These are phyloP conservation scores for Cheirogaleus medius DNA, from an alignment of 2,113 vertebrate genomes.

Conservation along the genomic window DNA sequence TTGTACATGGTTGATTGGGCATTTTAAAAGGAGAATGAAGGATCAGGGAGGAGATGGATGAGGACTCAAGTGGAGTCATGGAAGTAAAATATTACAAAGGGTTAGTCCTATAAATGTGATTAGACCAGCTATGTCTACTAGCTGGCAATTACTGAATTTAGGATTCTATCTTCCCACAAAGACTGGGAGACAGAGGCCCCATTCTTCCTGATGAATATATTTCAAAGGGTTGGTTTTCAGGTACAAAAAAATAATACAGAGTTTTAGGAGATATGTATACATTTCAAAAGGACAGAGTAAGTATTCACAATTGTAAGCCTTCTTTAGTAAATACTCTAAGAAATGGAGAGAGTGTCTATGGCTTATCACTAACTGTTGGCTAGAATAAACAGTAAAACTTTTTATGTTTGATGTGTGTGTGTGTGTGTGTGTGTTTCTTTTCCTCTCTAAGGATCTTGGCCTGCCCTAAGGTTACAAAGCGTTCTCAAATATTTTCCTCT, in stretches of 20 bases:
- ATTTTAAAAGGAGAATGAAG: background rate
- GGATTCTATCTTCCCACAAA: background rate
- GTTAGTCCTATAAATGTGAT: background rate
- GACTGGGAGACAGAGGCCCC: too few species aligned
- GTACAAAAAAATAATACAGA: too few species aligned
- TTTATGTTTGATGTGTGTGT: background rate
- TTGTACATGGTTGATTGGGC: background rate
- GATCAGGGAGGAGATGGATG: background rate
- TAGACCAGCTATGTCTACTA: background rate
- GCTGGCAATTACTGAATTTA: background rate
- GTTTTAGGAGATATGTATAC: background rate
- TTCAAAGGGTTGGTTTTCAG: background rate
- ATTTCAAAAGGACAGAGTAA: background rate
- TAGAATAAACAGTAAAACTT: background rate
- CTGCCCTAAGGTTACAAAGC: background rate
- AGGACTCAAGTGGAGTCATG: background rate
- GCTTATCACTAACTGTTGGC: background rate
- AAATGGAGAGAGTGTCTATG: background rate
- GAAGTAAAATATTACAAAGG: background rate
- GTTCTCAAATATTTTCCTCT: background rate
- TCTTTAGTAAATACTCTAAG: background rate
- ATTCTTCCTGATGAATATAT: background rate
- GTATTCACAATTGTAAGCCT: background rate
- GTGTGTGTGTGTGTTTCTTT: background rate
- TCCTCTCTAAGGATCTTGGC: background rate